A percentile compares a stretch with the other conserved stretches of the same genome.
Conservation (phyloP, 2,113 vertebrate species). For the Caracal caracal region DNA sequence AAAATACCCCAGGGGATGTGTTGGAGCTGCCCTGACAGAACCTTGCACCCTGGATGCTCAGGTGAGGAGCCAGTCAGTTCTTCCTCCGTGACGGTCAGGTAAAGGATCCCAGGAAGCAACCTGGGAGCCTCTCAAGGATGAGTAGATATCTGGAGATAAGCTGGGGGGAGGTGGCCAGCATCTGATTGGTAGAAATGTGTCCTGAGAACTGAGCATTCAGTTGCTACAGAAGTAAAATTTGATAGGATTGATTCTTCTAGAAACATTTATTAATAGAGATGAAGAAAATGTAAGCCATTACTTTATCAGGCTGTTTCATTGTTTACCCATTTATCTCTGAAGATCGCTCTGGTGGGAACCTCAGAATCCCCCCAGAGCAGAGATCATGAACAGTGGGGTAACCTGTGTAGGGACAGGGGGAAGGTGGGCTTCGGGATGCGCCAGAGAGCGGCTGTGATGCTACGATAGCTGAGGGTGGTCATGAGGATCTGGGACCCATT, state of each 20-base stretch:
- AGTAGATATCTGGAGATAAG: too few species aligned
- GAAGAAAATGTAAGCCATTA: background rate
- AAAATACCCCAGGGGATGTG: rapidly evolving
- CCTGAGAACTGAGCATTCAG: background rate
- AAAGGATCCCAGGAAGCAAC: too few species aligned
- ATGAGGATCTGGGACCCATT: background rate
- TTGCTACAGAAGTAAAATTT: background rate
- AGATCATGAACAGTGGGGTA: rapidly evolving
- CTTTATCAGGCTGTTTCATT: background rate
- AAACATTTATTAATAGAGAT: background rate
- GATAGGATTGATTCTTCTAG: background rate
- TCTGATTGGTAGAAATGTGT: background rate
- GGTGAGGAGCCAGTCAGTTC: background rate
- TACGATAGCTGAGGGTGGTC: background rate
- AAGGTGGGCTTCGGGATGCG: background rate
- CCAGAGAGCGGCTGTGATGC: rapidly evolving
- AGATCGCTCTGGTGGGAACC: background rate
- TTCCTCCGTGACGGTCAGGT: background rate
- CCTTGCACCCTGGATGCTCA: rapidly evolving
- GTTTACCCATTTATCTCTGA: background rate
- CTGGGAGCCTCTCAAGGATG: background rate
- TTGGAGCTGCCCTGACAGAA: background rate
- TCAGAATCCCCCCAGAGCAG: background rate
- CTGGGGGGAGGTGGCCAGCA: background rate
- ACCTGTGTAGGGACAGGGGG: too few species aligned